Percentiles rank a stretch among this genome's conserved stretches.
phyloP scores from a whole-genome alignment of 2,797 vertebrate genomes.

The Cossypha niveicapilla region DNA sequence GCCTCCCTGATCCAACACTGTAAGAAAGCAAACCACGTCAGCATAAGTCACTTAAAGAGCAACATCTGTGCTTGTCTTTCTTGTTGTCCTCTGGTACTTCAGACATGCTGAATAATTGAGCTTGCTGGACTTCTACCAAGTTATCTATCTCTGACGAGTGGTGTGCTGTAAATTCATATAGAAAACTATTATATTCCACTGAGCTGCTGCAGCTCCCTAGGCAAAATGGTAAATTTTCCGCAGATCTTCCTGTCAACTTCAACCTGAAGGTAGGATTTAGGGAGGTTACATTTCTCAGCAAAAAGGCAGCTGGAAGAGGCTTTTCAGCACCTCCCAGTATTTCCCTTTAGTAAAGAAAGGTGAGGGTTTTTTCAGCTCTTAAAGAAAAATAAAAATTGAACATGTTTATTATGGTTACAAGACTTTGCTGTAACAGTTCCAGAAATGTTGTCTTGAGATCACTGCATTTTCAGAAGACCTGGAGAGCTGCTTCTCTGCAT shows the following conservation, averaged over 20 bases:
- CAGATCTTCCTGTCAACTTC: conserved; percentile 56
- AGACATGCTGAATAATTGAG: conserved; percentile 30
- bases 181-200: conserved; percentile 47
- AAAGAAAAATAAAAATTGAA: conserved; percentile 29
- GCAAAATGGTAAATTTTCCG: conserved; percentile 61
- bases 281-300: conserved; percentile 21
- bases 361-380: neutral
- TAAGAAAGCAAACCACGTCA: conserved; percentile 31
- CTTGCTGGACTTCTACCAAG: conserved; percentile 22
- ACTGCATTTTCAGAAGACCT: conserved; percentile 28
- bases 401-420: neutral
- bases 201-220: conserved; percentile 34
- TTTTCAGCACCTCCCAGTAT: conserved; percentile 12
- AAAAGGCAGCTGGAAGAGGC: conserved; percentile 7
- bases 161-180: conserved; percentile 56
- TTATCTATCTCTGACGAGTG: neutral
- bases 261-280: conserved; percentile 57
- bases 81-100: neutral
- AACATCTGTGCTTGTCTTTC: conserved; percentile 44
- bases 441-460: conserved; percentile 44
- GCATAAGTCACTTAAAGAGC: conserved; percentile 47
- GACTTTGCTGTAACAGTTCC: neutral
- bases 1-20: neutral
- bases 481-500: neutral
- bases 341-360: neutral